Base-by-base conservation (phyloP, 2,888 invertebrate species). In the Lapara coniferarum region DNA sequence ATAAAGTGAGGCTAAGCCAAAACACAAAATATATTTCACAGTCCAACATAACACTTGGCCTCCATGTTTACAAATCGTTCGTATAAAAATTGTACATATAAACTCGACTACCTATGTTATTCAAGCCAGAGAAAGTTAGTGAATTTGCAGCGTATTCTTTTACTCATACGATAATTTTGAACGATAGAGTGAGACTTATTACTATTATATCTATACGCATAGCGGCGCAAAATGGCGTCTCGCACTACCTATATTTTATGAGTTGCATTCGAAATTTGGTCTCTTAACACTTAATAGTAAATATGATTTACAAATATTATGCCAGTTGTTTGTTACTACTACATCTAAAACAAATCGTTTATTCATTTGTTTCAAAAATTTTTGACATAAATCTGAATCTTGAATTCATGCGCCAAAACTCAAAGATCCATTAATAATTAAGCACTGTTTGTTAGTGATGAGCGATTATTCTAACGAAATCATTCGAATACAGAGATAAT, bases 21-120 rank as follows among this genome's bases (percentile, higher is more conserved):
- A 77, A 70, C 69, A 68, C 68, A 74, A 78, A 84, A 81, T 81
- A 82, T 83, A 84, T 78, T 86, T 84, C 78, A 87, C 84, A 82
- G 79, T 81, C 74, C 75, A 83, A 79, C 83, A 85, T 80, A 86
- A 86, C 87, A 89, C 89, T 89, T 86, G 84, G 89, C 92, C 91
- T 89, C 93, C 93, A 93, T 93, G 93, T 93, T 93, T 93, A 93
- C 93, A 93, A 93, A 91, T 93, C 86, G 86, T 89, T 90, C 86
- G 81, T 80, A 85, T 85, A 89, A 90, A 89, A 90, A 85, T 85
- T 83, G 77, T 84, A 78, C 76, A 74, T 81, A 81, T 68, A 71
- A 79, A 80, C 74, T 68, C 83, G 84, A 78, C 63, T 63, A 63
- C 53, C 10, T 63, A 53, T 53, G 44, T 69, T 56, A 67, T 57